Evolutionary conservation across 1,140 invertebrate species (phyloP).

Genomic region (Bombus sylvicola): DNA sequence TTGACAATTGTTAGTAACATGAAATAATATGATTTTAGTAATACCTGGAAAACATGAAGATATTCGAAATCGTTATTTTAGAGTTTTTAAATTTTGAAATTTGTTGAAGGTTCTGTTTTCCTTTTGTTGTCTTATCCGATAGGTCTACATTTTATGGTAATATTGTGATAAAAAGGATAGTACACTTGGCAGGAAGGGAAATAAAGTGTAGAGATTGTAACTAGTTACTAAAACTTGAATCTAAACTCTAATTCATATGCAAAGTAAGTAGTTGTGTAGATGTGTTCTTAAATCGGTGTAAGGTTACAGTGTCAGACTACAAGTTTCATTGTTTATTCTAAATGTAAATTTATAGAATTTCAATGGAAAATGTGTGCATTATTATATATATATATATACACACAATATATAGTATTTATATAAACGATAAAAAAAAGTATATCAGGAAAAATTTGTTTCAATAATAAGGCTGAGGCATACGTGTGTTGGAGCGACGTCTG

Average conservation of each 20-base stretch:
- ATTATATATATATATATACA: background rate
- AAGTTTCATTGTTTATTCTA: background rate
- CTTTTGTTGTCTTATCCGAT: too few species aligned
- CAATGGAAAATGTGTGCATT: background rate
- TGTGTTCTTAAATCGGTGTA: background rate
- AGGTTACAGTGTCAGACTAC: background rate
- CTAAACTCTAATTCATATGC: conserved; percentile 1
- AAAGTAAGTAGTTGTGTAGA: background rate
- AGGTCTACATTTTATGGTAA: background rate
- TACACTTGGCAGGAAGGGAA: background rate
- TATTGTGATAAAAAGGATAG: background rate
- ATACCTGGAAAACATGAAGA: too few species aligned
- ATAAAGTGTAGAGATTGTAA: background rate
- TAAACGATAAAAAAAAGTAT: too few species aligned
- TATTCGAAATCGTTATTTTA: too few species aligned
- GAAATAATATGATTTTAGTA: too few species aligned
- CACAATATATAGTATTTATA: too few species aligned
- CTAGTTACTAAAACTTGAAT: background rate
- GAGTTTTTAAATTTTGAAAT: too few species aligned
- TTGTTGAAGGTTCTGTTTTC: background rate
- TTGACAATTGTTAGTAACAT: too few species aligned
- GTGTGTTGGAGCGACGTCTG: too few species aligned
- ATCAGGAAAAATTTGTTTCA: too few species aligned
- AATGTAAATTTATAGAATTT: background rate
- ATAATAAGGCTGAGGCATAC: too few species aligned